A percentile compares a stretch with the other conserved stretches of the same genome.
These are phyloP conservation scores for Apodemia mormo DNA, from an alignment of 2,888 invertebrate genomes.

Conservation along the genomic window DNA sequence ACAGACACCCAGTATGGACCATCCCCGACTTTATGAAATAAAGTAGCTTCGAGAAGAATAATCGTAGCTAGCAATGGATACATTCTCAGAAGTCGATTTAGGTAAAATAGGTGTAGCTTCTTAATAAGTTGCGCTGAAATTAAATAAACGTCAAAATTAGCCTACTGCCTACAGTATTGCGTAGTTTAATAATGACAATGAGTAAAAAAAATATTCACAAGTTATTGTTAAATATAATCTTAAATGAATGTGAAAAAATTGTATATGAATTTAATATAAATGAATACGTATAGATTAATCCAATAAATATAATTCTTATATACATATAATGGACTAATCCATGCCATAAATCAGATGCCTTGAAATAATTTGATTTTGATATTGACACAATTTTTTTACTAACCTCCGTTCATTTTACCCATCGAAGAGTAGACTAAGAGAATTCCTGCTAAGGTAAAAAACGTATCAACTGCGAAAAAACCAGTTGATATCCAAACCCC, in stretches of 20 bases:
- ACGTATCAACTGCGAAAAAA: conserved; percentile 84
- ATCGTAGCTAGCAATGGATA: conserved; percentile 56
- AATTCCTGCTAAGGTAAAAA: conserved; percentile 74
- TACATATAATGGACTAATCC: too few relatives aligned
- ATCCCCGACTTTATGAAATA: conserved; percentile 53
- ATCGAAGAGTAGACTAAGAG: conserved; percentile 60
- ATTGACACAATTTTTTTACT: conserved; percentile 32
- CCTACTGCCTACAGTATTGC: too few relatives aligned
- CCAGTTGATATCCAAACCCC: conserved; percentile 62
- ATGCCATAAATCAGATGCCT: too few relatives aligned
- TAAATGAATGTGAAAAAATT: too few relatives aligned
- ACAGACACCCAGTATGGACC: conserved; percentile 54
- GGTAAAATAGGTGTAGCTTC: conserved; percentile 59
- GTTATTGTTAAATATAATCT: too few relatives aligned
- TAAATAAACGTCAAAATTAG: conserved; percentile 4
- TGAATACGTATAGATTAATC: too few relatives aligned
- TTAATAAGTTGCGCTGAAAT: conserved; percentile 55
- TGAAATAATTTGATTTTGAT: background rate
- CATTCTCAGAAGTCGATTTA: conserved; percentile 61
- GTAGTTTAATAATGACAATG: too few relatives aligned
- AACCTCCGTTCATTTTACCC: conserved; percentile 56
- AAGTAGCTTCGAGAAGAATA: conserved; percentile 54
- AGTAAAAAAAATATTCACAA: too few relatives aligned
- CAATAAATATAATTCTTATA: too few relatives aligned
- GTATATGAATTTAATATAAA: too few relatives aligned